Base-by-base conservation (phyloP, 2,888 invertebrate species). In the Uropetala carovei region DNA sequence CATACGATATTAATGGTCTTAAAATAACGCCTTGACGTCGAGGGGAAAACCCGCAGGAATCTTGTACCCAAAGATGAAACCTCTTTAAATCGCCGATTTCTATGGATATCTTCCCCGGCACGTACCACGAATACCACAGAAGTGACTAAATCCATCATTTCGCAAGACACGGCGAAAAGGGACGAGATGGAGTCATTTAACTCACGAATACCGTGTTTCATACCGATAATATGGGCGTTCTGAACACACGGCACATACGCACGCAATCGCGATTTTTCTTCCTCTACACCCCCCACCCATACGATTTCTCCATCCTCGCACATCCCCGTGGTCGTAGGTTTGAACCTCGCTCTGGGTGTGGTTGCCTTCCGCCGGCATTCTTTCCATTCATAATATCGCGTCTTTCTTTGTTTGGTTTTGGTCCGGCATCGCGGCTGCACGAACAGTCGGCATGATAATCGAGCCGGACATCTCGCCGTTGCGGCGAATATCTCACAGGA, bases 341-440 rank as follows among this genome's bases (percentile, higher is more conserved):
- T 75, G 75, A 75, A 22, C 27, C 75, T 22, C 1, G 43, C 43
- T 43, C 22, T 75, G 75, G 75, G 75, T 27, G 75, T 75, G 75
- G 75, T 13, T 13, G 11, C 27, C 27, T 27, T 75, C 75, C 75
- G 27, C 75, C 13, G 75, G 75, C 75, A 75, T 75, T 75, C 75
- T 27, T 75, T 75, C 75, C 22, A 75, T 75, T 75, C 75, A 75
- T 75, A 75, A 27, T n/a, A n/a, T 27, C 75, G 75, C 75, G 11
- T 13, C 75, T 75, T 75, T 75, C 75, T 75, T 75, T 75, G 75
- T 75, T 43, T 43, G 43, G 43, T 43, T 43, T 43, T 75, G 75
- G 75, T 18, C 75, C 75, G 75, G 43, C 43, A 43, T 43, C 43
- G 3, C 43, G 43, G 3, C 43, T 43, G 43, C 43, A 68, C 68